These are phyloP conservation scores for Hozukius guyotensis DNA, from an alignment of 2,797 vertebrate genomes.

Conservation along the genomic window DNA sequence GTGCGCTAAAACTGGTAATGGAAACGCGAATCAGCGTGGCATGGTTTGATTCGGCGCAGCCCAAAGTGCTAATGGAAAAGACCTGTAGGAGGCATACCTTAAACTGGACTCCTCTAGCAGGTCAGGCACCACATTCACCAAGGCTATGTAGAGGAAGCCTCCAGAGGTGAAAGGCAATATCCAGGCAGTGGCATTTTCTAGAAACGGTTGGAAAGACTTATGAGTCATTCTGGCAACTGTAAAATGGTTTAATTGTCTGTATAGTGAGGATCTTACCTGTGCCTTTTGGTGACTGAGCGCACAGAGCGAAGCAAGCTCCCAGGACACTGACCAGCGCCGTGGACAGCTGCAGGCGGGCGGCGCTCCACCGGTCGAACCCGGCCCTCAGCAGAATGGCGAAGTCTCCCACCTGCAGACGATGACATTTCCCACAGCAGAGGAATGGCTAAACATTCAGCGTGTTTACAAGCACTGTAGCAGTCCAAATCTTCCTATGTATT, in stretches of 20 bases:
- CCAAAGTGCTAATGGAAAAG: too few species aligned
- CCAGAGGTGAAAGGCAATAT: constrained; percentile 97
- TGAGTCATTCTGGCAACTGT: neutral
- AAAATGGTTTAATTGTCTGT: neutral
- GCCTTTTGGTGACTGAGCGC: constrained; percentile 91
- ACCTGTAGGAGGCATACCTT: constrained; percentile 61
- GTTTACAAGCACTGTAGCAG: neutral
- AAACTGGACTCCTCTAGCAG: constrained; percentile 91
- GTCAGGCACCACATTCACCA: constrained; percentile 97
- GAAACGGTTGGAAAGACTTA: neutral
- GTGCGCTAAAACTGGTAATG: too few species aligned
- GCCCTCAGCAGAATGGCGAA: constrained; percentile 97
- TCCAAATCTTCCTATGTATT: neutral
- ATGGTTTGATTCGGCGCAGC: too few species aligned
- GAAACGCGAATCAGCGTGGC: too few species aligned
- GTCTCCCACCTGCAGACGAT: constrained; percentile 90
- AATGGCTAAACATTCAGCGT: neutral
- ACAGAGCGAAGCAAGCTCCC: constrained; percentile 93
- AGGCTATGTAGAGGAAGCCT: constrained; percentile 96
- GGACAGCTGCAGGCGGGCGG: constrained; percentile 94
- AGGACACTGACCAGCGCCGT: constrained; percentile 93
- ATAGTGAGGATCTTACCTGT: constrained; percentile 82
- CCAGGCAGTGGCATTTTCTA: constrained; percentile 92
- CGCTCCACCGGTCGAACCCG: constrained; percentile 98
- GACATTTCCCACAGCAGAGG: constrained; percentile 3